phyloP scores from a whole-genome alignment of 2,888 invertebrate species.

The Liposcelis brunnea region DNA sequence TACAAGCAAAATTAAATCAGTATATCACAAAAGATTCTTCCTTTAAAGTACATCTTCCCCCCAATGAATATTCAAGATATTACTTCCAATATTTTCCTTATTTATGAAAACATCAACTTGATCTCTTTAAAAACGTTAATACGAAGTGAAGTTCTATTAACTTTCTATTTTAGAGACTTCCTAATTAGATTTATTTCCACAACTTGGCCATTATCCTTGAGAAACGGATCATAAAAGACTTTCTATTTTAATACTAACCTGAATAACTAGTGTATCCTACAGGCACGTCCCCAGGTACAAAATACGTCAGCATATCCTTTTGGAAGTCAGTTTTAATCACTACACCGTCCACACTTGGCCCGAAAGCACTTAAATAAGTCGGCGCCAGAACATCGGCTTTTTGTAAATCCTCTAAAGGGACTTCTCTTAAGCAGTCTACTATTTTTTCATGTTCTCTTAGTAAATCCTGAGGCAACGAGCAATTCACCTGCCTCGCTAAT shows the following conservation, averaged over 20 bases:
- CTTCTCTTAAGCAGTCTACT: conserved; percentile 66
- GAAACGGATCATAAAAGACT: too few relatives aligned
- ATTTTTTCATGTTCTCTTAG: conserved; percentile 66
- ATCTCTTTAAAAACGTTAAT: not conserved
- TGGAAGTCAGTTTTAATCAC: conserved; percentile 79
- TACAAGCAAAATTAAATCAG: too few relatives aligned
- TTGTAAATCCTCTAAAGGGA: conserved; percentile 53
- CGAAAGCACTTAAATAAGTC: conserved; percentile 71
- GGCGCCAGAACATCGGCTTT: conserved; percentile 34
- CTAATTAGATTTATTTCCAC: conserved; percentile 12
- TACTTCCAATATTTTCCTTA: not conserved
- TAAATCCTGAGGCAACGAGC: conserved; percentile 63
- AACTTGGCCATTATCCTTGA: conserved; percentile 18
- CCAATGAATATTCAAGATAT: too few relatives aligned
- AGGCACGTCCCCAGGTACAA: conserved; percentile 5
- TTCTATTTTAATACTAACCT: conserved; percentile 28
- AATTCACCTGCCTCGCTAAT: conserved; percentile 65
- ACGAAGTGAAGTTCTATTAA: conserved; percentile 8
- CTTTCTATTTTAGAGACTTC: conserved; percentile 3
- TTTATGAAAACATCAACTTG: not conserved
- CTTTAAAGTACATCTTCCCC: too few relatives aligned
- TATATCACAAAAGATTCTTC: too few relatives aligned
- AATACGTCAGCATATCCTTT: conserved; percentile 50
- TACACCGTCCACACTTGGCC: conserved; percentile 86
- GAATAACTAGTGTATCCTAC: conserved; percentile 4